A percentile compares a stretch with the other conserved stretches of the same genome.
These are phyloP conservation scores for Mermis nigrescens DNA, from an alignment of 2,888 invertebrate genomes.

Conservation along the genomic window DNA sequence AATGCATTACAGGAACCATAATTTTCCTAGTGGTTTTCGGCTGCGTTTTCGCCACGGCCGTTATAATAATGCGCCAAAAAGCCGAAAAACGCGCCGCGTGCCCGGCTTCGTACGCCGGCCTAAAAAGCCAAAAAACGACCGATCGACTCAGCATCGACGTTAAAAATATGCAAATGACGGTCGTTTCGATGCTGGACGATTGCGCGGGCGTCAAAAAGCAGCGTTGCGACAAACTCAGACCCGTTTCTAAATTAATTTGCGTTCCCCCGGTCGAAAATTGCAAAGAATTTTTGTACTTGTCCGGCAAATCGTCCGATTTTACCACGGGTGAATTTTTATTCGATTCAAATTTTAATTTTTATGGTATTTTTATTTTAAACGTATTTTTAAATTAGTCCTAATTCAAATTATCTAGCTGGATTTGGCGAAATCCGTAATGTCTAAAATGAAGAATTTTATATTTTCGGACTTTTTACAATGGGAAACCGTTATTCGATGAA, in stretches of 20 bases:
- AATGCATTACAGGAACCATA: conserved; percentile 8
- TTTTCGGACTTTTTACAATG: no score
- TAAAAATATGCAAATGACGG: conserved; percentile 2
- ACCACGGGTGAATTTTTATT: not conserved
- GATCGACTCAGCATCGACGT: not conserved
- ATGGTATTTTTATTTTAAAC: no score
- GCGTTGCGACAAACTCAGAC: not conserved
- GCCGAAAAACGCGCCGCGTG: not conserved
- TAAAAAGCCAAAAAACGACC: not conserved
- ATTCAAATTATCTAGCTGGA: no score
- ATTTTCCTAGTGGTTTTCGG: conserved; percentile 5
- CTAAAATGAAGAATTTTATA: no score
- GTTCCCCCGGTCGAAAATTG: not conserved
- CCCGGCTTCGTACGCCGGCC: conserved; percentile 2
- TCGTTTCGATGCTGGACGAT: not conserved
- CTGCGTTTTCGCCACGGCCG: not conserved
- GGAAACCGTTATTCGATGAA: no score
- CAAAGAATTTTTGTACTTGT: not conserved
- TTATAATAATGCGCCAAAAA: conserved; percentile 1
- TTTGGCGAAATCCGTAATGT: no score
- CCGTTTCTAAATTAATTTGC: not conserved
- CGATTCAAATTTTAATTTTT: no score
- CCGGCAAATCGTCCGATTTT: not conserved
- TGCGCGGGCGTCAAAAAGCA: no score
- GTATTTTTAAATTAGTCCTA: no score